Evolutionary conservation across 2,113 vertebrate species (phyloP).

Genomic region (Notarius lentiginosus): DNA sequence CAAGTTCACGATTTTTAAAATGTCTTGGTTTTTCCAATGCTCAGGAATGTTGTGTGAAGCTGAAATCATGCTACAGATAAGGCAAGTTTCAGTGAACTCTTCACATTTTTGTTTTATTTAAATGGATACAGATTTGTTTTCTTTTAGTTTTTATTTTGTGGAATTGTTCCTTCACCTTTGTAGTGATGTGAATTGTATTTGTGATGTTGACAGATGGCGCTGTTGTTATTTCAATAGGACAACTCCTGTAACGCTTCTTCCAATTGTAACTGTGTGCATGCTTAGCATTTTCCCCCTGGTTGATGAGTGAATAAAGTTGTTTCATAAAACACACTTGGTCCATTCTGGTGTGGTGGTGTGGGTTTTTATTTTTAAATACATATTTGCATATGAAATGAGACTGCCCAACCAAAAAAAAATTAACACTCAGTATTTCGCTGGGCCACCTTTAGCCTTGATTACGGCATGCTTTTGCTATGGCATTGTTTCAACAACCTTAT

Average conservation of each 20-base stretch:
- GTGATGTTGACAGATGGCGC: constrained; percentile 18
- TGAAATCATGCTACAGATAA: constrained; percentile 17
- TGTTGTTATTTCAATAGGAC: constrained; percentile 5
- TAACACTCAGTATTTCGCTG: no score
- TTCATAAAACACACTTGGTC: background rate
- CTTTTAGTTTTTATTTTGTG: background rate
- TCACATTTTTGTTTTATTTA: constrained; percentile 36
- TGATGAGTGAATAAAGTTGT: constrained; percentile 31
- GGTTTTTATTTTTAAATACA: no score
- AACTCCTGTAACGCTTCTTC: background rate
- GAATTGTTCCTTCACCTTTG: background rate
- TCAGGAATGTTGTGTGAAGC: constrained; percentile 49
- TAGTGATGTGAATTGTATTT: constrained; percentile 1
- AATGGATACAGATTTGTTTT: background rate
- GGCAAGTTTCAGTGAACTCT: constrained; percentile 23
- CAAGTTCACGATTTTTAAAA: constrained; percentile 40
- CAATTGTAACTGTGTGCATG: constrained; percentile 9
- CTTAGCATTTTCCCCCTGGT: background rate
- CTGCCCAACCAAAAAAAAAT: no score
- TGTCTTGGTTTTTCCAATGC: constrained; percentile 46
- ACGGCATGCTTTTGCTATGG: no score
- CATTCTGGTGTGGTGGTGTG: no score
- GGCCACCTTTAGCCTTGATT: no score
- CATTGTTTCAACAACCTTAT: no score
- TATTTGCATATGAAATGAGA: no score